Conservation (phyloP, 2,888 invertebrate genomes). For the Tachina lurida region DNA sequence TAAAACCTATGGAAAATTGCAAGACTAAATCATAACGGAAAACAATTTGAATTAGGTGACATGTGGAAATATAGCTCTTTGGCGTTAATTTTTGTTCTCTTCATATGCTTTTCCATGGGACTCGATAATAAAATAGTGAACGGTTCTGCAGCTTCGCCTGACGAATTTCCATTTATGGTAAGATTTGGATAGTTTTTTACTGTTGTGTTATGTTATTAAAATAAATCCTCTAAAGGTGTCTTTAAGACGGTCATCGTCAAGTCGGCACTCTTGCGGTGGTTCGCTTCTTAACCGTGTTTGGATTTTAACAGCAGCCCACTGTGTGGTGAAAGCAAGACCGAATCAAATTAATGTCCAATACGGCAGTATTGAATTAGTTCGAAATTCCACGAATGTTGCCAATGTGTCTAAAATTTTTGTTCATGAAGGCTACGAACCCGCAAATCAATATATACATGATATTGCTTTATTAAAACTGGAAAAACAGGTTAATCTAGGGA, state of each 20-base stretch:
- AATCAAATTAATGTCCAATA: constrained; percentile 78
- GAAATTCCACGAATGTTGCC: constrained; percentile 75
- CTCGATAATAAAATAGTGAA: constrained; percentile 77
- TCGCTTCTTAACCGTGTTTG: constrained; percentile 78
- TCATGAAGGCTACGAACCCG: constrained; percentile 77
- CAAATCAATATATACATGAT: constrained; percentile 76
- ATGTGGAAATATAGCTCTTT: constrained; percentile 13
- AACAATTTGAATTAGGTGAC: constrained; percentile 16
- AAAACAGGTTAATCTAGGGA: constrained; percentile 71
- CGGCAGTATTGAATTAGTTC: constrained; percentile 76
- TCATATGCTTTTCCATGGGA: constrained; percentile 20
- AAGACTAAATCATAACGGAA: constrained; percentile 12
- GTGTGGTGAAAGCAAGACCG: constrained; percentile 75
- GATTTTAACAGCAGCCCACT: constrained; percentile 81
- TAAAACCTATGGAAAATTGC: constrained; percentile 25
- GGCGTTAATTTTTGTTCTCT: constrained; percentile 23
- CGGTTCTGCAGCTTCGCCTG: constrained; percentile 76
- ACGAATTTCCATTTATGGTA: constrained; percentile 79
- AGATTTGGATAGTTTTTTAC: constrained; percentile 58
- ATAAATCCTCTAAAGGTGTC: constrained; percentile 74
- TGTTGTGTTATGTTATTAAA: not conserved
- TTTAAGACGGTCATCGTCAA: constrained; percentile 75
- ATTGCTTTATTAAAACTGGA: constrained; percentile 78
- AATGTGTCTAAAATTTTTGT: constrained; percentile 75
- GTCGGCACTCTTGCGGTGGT: constrained; percentile 79